Conservation (phyloP, 1,140 invertebrate species). For the Zophobas morio region DNA sequence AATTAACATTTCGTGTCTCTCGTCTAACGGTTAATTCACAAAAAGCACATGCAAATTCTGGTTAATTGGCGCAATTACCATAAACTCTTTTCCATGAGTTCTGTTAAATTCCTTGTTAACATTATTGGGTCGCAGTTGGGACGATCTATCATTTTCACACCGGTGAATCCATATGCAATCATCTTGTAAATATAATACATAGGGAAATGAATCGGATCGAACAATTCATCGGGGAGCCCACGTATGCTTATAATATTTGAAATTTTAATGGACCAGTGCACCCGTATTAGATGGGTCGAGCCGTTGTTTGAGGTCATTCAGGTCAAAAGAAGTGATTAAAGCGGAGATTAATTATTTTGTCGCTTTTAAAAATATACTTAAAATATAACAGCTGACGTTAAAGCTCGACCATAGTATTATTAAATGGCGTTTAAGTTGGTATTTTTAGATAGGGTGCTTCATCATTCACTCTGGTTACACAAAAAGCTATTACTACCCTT, state of each 20-base stretch:
- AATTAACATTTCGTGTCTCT: not conserved
- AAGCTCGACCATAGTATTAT: not conserved
- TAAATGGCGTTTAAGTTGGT: no score
- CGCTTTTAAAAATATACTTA: constrained; percentile 4
- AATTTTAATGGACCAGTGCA: constrained; percentile 34
- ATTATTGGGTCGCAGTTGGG: constrained; percentile 1
- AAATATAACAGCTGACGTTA: not conserved
- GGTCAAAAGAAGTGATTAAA: constrained; percentile 18
- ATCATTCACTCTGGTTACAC: not conserved
- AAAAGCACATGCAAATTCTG: constrained; percentile 21
- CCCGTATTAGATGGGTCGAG: constrained; percentile 23
- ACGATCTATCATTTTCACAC: constrained; percentile 34
- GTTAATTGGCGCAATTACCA: constrained; percentile 7
- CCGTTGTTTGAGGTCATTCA: constrained; percentile 6
- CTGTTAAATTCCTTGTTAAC: constrained; percentile 27
- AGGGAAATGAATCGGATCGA: constrained; percentile 30
- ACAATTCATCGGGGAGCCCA: constrained; percentile 28
- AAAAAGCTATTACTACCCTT: not conserved
- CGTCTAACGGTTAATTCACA: not conserved
- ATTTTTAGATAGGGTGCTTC: not conserved
- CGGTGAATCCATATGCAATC: constrained; percentile 28
- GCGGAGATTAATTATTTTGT: constrained; percentile 26
- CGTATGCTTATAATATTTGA: constrained; percentile 37
- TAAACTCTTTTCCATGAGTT: not conserved
- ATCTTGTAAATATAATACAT: constrained; percentile 38